Conservation (phyloP, 1,140 invertebrate species). For the Drosophila equinoxialis region DNA sequence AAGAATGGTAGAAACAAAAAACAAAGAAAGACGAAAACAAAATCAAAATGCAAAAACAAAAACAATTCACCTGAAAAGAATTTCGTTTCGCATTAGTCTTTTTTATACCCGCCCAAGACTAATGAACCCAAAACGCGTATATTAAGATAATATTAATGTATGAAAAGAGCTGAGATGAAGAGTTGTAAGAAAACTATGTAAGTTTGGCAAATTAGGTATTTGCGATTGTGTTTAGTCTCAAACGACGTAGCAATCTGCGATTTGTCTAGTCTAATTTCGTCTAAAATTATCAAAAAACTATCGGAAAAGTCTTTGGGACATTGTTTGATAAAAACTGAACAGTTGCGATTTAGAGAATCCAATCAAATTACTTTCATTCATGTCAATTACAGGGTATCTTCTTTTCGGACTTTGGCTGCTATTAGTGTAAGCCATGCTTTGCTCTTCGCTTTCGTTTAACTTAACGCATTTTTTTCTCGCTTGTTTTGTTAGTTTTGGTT, state of each 20-base stretch:
- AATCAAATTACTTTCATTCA: no score
- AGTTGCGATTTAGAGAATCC: no score
- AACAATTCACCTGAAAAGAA: conserved; percentile 14
- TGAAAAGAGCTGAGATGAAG: no score
- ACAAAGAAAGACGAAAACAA: not conserved
- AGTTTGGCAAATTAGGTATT: no score
- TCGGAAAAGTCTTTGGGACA: no score
- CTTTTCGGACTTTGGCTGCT: conserved; percentile 26
- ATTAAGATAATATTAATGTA: not conserved
- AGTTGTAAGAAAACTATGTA: no score
- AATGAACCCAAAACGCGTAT: not conserved
- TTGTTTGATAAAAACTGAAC: no score
- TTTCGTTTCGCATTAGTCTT: conserved; percentile 53
- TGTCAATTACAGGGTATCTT: not conserved
- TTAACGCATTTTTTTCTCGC: conserved; percentile 12
- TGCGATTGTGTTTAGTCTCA: no score
- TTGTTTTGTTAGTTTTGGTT: conserved; percentile 23
- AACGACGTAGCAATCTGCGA: no score
- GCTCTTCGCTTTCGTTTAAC: conserved; percentile 25
- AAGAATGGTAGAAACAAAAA: conserved; percentile 3
- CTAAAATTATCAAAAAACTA: no score
- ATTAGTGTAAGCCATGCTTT: conserved; percentile 42
- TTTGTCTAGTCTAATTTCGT: no score
- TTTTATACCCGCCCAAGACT: not conserved
- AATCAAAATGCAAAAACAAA: not conserved